Conservation (phyloP, 2,888 invertebrate species). For the Dryomyza anilis region DNA sequence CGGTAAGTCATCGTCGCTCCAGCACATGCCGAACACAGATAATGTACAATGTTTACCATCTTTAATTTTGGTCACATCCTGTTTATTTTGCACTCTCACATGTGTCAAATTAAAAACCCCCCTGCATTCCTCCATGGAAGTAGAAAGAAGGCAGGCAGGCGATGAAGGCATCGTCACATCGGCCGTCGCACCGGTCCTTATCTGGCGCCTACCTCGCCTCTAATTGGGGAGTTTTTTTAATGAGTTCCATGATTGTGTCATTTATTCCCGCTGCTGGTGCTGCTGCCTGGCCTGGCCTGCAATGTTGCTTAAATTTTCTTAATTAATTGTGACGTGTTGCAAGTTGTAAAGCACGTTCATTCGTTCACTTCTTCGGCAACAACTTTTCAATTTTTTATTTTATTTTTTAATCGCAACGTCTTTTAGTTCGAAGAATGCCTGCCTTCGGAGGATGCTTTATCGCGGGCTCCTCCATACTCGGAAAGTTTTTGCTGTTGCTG, state of each 20-base stretch:
- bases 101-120: not conserved
- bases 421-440: no score
- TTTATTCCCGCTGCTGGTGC: not conserved
- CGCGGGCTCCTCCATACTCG: no score
- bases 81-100: not conserved
- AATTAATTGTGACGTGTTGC: slow-evolving; percentile 26
- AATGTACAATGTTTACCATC: not conserved
- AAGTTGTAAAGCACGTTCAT: slow-evolving; percentile 9
- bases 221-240: slow-evolving; percentile 20
- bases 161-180: not conserved
- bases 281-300: no score
- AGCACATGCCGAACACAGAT: not conserved
- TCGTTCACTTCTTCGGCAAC: not conserved
- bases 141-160: not conserved
- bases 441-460: no score
- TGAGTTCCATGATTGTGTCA: slow-evolving; percentile 26
- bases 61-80: slow-evolving; percentile 2
- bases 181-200: not conserved
- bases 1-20: not conserved
- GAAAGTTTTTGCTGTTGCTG: not conserved
- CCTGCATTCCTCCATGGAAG: not conserved
- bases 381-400: no score
- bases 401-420: no score
- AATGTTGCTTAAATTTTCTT: slow-evolving; percentile 19
- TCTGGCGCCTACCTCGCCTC: slow-evolving; percentile 24